A percentile compares a stretch with the other conserved stretches of the same genome.
Conservation (phyloP, 2,113 vertebrate species). For the Euleptes europaea region DNA sequence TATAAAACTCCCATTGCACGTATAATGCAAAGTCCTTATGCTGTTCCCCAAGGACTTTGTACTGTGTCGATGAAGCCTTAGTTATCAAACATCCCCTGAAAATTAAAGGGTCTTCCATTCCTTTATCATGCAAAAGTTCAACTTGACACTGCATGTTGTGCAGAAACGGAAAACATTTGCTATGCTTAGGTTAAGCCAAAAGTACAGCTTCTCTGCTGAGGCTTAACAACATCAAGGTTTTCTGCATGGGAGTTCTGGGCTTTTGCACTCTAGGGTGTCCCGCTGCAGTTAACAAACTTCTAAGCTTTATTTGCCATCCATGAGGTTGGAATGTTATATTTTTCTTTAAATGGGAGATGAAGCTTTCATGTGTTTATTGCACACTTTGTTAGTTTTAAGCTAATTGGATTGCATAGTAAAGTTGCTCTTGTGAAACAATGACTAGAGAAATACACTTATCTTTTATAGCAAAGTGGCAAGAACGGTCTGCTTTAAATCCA, state of each 20-base stretch:
- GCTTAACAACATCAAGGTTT: not conserved
- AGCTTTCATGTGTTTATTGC: conserved; percentile 3
- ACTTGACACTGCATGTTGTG: too few species aligned
- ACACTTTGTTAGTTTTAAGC: conserved; percentile 10
- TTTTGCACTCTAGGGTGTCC: not conserved
- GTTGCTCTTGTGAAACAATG: conserved; percentile 14
- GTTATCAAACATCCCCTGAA: not conserved
- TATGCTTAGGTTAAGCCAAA: not conserved
- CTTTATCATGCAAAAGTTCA: not conserved
- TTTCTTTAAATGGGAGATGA: not conserved
- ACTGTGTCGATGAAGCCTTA: not conserved
- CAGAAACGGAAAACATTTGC: not conserved
- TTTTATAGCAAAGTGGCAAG: conserved; percentile 6
- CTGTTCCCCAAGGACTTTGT: too few species aligned
- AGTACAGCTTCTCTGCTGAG: not conserved
- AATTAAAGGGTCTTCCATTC: not conserved
- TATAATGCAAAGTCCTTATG: too few species aligned
- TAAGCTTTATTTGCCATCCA: not conserved
- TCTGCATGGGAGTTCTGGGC: not conserved
- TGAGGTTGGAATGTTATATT: not conserved
- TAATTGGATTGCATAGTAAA: conserved; percentile 3
- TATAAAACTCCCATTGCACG: too few species aligned
- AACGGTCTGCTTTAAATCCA: not conserved
- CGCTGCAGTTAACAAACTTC: not conserved
- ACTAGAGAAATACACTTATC: not conserved